Conservation (phyloP, 2,113 vertebrate genomes). For the Cettia cetti region DNA sequence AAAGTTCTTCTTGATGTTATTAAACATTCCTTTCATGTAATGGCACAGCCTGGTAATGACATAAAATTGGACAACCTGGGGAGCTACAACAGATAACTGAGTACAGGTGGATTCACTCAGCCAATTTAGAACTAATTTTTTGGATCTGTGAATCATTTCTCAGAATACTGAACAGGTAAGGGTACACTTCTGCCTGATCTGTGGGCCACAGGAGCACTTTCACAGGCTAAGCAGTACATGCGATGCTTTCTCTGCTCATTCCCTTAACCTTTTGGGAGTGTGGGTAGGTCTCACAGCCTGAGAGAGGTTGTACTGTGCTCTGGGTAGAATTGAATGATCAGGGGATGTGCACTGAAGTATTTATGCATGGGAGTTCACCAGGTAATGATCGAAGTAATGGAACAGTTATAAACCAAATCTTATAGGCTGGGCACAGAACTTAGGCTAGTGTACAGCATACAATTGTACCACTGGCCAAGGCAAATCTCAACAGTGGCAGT, state of each 20-base stretch:
- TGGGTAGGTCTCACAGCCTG: background rate
- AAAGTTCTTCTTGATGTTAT: background rate
- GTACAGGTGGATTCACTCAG: background rate
- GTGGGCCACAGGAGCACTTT: background rate
- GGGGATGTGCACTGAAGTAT: background rate
- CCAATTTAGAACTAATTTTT: background rate
- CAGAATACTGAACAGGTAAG: background rate
- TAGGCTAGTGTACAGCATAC: too few species aligned
- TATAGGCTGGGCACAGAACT: background rate
- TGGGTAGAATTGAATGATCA: background rate
- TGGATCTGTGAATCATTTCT: background rate
- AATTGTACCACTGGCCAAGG: background rate
- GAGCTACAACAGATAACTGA: background rate
- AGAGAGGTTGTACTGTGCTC: background rate
- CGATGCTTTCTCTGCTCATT: background rate
- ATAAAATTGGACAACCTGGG: background rate
- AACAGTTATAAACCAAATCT: background rate
- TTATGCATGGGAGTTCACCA: background rate
- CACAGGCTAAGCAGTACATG: rapidly evolving
- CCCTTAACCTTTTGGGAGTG: background rate
- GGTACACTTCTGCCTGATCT: background rate
- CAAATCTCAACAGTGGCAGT: too few species aligned
- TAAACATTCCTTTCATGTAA: background rate
- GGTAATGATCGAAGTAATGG: background rate
- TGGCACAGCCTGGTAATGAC: background rate